Base-by-base conservation (phyloP, 2,797 vertebrate genomes). In the Argya squamiceps region DNA sequence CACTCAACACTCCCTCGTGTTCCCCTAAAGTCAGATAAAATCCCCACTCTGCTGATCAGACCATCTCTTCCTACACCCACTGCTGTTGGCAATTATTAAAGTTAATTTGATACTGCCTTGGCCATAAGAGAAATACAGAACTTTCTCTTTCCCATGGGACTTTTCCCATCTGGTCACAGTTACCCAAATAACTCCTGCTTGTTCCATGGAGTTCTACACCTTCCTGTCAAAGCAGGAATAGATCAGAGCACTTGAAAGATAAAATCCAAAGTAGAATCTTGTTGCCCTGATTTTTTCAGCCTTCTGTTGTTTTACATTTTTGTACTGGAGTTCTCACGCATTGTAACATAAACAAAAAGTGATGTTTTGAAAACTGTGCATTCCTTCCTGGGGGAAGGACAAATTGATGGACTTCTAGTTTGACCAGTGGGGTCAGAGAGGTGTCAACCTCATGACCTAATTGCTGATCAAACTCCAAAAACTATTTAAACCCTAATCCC, bases 181-280 rank as follows among this genome's bases (percentile, higher is more conserved):
- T 32, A 12, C 69, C 62, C 32, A 30, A 16, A 37, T 0, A 67
- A 23, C 2, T 64, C 34, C 36, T 11, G 4, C 50, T 23, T 16
- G 23, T 17, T n/a, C 17, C 47, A 5, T 3, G 27, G n/a, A n/a
- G 17, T 2, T 9, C 56, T 30, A 34, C 64, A 9, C 13, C 21
- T 14, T 30, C 26, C 59, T 78, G 64, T 12, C 37, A 20, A 15
- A 39, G 30, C 36, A 64, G 43, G 16, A n/a, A 49, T 0, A 39
- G 22, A 9, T 27, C 0, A 30, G 9, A 84, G 32, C 27, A 21
- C 37, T 11, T 0, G 4, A 36, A 79, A 60, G 9, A 20, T 0
- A 18, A 85, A 56, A 85, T 20, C 30, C 41, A 24, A 68, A 82
- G 44, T 4, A 19, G 16, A 24, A 26, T 1, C 23, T 71, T 52